These are phyloP conservation scores for Meliscaeva auricollis DNA, from an alignment of 2,888 invertebrate species.

Conservation along the genomic window DNA sequence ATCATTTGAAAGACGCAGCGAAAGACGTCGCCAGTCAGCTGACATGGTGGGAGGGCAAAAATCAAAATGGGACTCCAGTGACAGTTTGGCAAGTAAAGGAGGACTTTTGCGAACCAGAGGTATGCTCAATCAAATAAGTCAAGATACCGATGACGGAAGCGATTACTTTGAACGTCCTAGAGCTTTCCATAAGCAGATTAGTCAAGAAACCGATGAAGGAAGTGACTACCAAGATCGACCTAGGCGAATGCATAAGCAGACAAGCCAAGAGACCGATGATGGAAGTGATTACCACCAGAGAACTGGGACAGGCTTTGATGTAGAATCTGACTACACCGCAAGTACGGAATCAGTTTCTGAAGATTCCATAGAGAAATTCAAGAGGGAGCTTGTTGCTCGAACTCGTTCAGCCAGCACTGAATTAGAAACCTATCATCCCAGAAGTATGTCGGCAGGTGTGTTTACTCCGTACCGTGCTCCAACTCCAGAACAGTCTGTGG, in stretches of 20 bases:
- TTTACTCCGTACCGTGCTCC: constrained; percentile 83
- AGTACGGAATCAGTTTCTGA: constrained; percentile 86
- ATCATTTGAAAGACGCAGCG: constrained; percentile 84
- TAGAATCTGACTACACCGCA: constrained; percentile 87
- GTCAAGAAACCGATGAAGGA: constrained; percentile 76
- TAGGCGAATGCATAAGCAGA: constrained; percentile 78
- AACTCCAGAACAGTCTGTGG: constrained; percentile 86
- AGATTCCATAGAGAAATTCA: constrained; percentile 84
- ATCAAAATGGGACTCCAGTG: constrained; percentile 82
- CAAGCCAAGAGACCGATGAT: constrained; percentile 74
- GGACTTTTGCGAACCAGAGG: constrained; percentile 76
- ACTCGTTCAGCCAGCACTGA: constrained; percentile 85
- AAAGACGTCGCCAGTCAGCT: constrained; percentile 85
- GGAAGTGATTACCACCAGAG: constrained; percentile 79
- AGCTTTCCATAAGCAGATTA: constrained; percentile 43
- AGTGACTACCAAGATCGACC: constrained; percentile 79
- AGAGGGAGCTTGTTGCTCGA: constrained; percentile 82
- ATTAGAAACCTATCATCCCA: constrained; percentile 89
- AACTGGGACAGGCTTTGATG: constrained; percentile 82
- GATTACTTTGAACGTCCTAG: constrained; percentile 3
- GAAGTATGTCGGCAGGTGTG: constrained; percentile 84
- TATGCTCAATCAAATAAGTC: constrained; percentile 73
- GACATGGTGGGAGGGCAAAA: constrained; percentile 80
- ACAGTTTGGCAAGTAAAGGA: constrained; percentile 78
- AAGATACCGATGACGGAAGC: constrained; percentile 53